Evolutionary conservation across 2,797 vertebrate species (phyloP), one percentile per base, ranked within the genome.

Genomic region (Orestias chungarensis): DNA sequence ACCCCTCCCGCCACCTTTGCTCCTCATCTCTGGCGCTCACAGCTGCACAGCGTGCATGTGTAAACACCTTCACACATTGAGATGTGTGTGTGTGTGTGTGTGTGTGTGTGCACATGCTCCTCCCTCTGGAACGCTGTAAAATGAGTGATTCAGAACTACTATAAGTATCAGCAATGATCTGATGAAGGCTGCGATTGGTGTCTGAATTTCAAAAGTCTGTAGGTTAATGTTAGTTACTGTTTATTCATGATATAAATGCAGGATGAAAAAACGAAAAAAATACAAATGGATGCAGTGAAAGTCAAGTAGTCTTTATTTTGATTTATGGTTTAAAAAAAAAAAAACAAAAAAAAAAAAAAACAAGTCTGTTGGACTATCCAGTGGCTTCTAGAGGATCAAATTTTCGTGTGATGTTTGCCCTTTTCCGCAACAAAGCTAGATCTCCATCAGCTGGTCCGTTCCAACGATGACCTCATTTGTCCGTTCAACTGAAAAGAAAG

Each of bases 371-470:
- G 66, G 73, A 52, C 55, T 7, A 23, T 64, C 44, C 23, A 62
- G 71, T 73, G 71, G 75, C 57, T 50, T 72, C 50, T 47, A 66
- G 46, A 72, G 29, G 57, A 49, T 55, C 70, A 42, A 82, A 52
- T 66, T 59, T 70, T 68, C 65, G 81, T 74, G 38, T 40, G 74
- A 61, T 15, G 75, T n/a, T 47, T 29, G 33, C 62, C 52, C 20
- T 29, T 68, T 29, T 27, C 7, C 2, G 52, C 46, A 31, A 72
- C 4, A 20, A 52, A 70, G 71, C 88, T 95, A 99, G 94, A 99
- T 98, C 94, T 99, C 97, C 97, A 99, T 99, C 91, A 99, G 95
- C 84, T 98, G 97, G 90, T 99, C 97, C 1, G 91, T 96, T 88
- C 97, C 97, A 88, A 99, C 96, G 62, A 99, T 99, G 88, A 99